Base-by-base conservation (phyloP, 92 coral and sea anemone genomes). In the Palythoa grandiflora region DNA sequence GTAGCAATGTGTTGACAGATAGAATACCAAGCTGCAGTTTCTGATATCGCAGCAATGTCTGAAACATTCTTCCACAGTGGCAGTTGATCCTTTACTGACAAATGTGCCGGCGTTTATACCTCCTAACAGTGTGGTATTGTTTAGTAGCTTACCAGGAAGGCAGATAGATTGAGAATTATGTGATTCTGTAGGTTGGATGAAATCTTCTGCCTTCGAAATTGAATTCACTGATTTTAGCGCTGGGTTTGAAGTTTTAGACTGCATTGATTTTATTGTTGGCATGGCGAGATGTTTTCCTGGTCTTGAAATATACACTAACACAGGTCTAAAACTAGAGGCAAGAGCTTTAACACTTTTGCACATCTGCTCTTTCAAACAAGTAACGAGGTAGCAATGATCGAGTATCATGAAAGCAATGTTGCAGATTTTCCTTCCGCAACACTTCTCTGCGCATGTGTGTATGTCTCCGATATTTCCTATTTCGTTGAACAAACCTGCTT, bases 401-500 rank as follows among this genome's bases (percentile, higher is more conserved):
- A 95, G 92, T 60, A 97, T 92, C 98, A 97, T 92, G 76, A 97
- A 92, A 8, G 99, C 97, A 17, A 97, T 88, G 84, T 97, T 96
- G 75, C 99, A 97, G 7, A 90, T 92, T 37, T 93, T 94, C 77
- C 93, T 92, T 16, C 77, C 77, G 70, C 99, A 97, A 84, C 99
- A 97, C 61, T 89, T 89, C 54, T 85, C 77, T 12, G 96, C 84
- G 90, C 99, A 97, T 8, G 83, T 39, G 19, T 89, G 90, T 75
- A 96, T 96, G 68, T 88, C 83, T 57, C 83, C 83, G 2, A 92
- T 86, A 17, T 89, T 86, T 9, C 95, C 96, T 14, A 97, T 83
- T 79, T 92, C 96, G 74, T 95, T 95, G 74, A 95, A 97, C 73
- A 95, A 83, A 13, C 99, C 99, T 1, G 99, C 93, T 38, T 85